A percentile compares a stretch with the other conserved stretches of the same genome.
Conservation (phyloP, 2,888 invertebrate genomes). For the Acholoe squamosa region DNA sequence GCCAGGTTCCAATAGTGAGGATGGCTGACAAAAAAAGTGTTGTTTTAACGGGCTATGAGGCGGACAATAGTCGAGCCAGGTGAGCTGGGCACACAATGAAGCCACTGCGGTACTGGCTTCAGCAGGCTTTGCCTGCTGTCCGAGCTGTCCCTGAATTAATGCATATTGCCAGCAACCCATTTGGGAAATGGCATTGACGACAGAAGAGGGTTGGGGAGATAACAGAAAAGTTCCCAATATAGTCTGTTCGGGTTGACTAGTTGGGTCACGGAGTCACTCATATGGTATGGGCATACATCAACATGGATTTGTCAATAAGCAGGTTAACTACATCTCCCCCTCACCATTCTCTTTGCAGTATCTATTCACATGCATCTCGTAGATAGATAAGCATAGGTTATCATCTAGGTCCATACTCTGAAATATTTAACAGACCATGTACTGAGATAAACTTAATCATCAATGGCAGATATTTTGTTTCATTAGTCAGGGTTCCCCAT, state of each 20-base stretch:
- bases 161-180: background rate
- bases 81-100: constrained; percentile 20
- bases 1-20: background rate
- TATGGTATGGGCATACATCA: background rate
- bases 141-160: background rate
- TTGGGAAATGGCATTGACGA: background rate
- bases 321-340: background rate
- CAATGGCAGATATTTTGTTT: no score
- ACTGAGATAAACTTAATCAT: no score
- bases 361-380: no score
- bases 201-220: background rate
- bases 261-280: background rate
- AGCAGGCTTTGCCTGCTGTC: background rate
- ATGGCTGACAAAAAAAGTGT: background rate
- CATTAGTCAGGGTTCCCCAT: no score
- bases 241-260: background rate
- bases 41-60: constrained; percentile 23
- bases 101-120: background rate
- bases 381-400: no score
- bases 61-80: constrained; percentile 8
- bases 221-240: background rate
- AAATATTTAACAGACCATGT: no score
- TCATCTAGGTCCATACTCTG: no score
- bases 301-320: background rate
- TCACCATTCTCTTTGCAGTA: no score